A percentile compares a stretch with the other conserved stretches of the same genome.
Conservation (phyloP, 2,797 vertebrate species). For the Molossus alvarezi region DNA sequence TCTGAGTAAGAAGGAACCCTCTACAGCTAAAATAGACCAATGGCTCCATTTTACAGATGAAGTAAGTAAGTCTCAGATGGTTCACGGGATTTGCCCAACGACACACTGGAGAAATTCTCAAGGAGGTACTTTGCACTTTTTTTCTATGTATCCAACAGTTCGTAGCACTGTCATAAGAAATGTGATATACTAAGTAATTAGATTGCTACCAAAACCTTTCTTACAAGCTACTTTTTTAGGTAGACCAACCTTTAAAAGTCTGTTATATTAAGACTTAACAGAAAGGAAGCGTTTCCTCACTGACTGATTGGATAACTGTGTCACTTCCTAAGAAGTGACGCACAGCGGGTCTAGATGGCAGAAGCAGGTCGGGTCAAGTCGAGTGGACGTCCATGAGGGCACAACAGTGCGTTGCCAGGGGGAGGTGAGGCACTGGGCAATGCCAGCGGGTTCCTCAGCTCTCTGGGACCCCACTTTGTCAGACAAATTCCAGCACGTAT, state of each 20-base stretch:
- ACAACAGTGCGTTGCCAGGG: too few species aligned
- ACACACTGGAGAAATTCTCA: neutral
- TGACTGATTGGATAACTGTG: neutral
- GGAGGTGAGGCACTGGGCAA: neutral
- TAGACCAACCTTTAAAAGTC: neutral
- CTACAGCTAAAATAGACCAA: neutral
- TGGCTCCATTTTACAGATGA: neutral
- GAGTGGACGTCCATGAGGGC: neutral
- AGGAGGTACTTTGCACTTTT: neutral
- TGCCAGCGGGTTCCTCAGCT: neutral
- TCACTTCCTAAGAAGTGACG: conserved; percentile 17
- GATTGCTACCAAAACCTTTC: neutral
- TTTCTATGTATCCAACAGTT: neutral
- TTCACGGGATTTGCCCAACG: neutral
- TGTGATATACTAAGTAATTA: neutral
- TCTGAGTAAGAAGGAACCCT: neutral
- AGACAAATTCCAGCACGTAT: neutral
- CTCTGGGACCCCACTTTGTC: neutral
- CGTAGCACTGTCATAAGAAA: neutral
- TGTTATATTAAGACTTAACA: conserved; percentile 29
- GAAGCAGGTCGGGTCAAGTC: neutral
- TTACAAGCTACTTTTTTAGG: neutral
- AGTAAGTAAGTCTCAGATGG: neutral
- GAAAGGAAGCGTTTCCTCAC: conserved; percentile 25
- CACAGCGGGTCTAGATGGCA: neutral